Conservation (phyloP, 2,113 vertebrate genomes). For the Lota lota region DNA sequence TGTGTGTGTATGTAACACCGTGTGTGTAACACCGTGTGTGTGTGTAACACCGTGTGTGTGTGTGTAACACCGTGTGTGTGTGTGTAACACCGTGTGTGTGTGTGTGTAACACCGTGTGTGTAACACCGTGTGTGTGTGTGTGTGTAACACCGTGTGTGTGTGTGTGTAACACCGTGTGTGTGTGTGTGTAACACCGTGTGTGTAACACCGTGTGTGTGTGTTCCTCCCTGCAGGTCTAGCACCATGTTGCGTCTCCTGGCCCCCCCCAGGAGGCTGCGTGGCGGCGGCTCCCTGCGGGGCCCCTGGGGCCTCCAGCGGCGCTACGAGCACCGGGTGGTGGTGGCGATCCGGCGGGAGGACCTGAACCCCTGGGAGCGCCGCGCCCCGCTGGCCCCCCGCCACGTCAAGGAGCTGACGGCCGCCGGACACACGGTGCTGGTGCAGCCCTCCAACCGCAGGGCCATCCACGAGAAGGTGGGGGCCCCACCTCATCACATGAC, state of each 20-base stretch:
- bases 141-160: not conserved
- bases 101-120: not conserved
- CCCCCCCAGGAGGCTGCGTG: constrained; percentile 36
- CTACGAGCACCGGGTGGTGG: constrained; percentile 73
- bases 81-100: not conserved
- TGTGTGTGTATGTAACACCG: too few relatives aligned
- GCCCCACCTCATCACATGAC: too few relatives aligned
- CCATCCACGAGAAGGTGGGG: constrained; percentile 90
- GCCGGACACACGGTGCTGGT: constrained; percentile 91
- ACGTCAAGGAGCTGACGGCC: constrained; percentile 86
- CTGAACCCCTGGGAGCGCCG: constrained; percentile 93
- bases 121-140: not conserved
- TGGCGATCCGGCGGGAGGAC: constrained; percentile 92
- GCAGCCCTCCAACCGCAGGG: constrained; percentile 91
- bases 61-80: too few relatives aligned
- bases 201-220: not conserved
- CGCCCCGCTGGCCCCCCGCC: constrained; percentile 89
- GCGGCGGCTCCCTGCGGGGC: constrained; percentile 21
- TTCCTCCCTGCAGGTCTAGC: constrained; percentile 29
- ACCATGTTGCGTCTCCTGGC: constrained; percentile 79
- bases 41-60: too few relatives aligned
- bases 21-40: too few relatives aligned
- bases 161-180: not conserved
- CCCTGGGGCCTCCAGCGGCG: constrained; percentile 38
- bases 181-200: not conserved